phyloP scores from a whole-genome alignment of 2,797 vertebrate genomes.

The Tinamus major region DNA sequence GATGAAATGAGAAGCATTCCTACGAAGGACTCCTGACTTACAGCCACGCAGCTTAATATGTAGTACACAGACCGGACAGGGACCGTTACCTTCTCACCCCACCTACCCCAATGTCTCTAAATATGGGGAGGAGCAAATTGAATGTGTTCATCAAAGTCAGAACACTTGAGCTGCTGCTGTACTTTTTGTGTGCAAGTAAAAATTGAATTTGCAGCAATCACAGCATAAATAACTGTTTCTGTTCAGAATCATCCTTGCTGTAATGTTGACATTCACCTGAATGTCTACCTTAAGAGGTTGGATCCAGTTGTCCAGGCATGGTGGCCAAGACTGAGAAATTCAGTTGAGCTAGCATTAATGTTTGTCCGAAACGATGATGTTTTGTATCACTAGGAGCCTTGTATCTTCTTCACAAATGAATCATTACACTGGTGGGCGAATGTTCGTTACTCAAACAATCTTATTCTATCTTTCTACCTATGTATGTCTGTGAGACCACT shows the following conservation, averaged over 20 bases:
- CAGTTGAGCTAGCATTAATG: not conserved
- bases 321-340: not conserved
- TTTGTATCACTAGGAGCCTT: not conserved
- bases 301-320: not conserved
- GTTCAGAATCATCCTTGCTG: not conserved
- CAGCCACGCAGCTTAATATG: not conserved
- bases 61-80: not conserved
- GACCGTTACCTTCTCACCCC: not conserved
- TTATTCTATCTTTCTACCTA: not conserved
- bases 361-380: not conserved
- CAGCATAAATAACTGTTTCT: not conserved
- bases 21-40: not conserved
- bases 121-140: not conserved
- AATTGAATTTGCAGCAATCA: not conserved
- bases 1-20: not conserved
- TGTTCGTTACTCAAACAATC: not conserved
- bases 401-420: not conserved
- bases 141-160: not conserved
- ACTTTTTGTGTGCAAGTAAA: not conserved
- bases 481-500: not conserved
- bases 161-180: not conserved
- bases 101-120: not conserved
- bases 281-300: not conserved
- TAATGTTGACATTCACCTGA: not conserved
- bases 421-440: not conserved